Evolutionary conservation across 2,113 vertebrate genomes (phyloP), one percentile per base, ranked within the genome.

Genomic region (Onychorhynchus coronatus): DNA sequence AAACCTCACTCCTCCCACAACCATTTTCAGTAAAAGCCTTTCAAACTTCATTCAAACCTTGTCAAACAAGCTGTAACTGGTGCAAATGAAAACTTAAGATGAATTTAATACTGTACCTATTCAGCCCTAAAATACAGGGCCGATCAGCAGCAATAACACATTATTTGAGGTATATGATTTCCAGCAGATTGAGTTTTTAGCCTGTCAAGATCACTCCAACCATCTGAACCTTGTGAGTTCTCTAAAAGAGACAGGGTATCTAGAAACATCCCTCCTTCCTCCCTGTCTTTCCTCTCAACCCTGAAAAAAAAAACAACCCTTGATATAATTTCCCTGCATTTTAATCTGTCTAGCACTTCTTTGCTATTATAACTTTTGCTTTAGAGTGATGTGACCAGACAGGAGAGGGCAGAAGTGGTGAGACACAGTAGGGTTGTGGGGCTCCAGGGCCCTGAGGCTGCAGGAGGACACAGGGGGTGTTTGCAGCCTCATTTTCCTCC

Each of bases 141-240:
- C 4, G 1, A 73, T 90, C 85, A 67, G 96, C 88, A 80, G 88
- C 90, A 95, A 86, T 83, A 86, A 55, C 86, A 49, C 55, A 3
- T 85, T 91, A 86, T 86, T 62, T 91, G 92, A 94, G 80, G 73
- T 81, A 5, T 89, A 74, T 88, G 75, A 92, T 96, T 96, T 96
- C 83, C 61, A 91, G 89, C 61, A 84, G 93, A 93, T 86, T 92
- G 86, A 68, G 68, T 30, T 93, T 96, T 94, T 89, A 95, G 80
- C 88, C 61, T 91, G 88, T 77, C 88, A 91, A 66, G 91, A 83
- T 92, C 55, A 33, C 78, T 66, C 81, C 49, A 50, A 33, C 27
- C 11, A 6, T 88, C 65, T 76, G 63, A 93, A 53, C 84, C 72
- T 91, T 59, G 30, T 1, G 49, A 93, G 71, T 41, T 84, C 65